phyloP scores from a whole-genome alignment of 1,140 invertebrate species.

The Lethrus apterus region DNA sequence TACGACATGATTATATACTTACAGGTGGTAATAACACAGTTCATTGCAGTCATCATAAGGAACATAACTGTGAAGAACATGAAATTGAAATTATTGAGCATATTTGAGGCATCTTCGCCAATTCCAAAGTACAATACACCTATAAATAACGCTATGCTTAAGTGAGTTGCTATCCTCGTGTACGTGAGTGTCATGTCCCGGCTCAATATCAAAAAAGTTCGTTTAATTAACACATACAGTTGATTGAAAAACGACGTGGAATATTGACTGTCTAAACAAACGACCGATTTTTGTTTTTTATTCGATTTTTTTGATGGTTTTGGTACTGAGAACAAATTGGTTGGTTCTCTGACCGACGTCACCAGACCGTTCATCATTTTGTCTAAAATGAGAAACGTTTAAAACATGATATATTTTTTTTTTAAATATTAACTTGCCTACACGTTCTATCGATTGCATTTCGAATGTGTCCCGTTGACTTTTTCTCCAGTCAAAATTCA shows the following conservation, averaged over 20 bases:
- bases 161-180: slow-evolving; percentile 68
- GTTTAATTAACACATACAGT: slow-evolving; percentile 52
- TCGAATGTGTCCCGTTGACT: slow-evolving; percentile 20
- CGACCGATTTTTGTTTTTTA: slow-evolving; percentile 3
- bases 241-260: slow-evolving; percentile 59
- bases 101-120: slow-evolving; percentile 44
- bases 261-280: slow-evolving; percentile 34
- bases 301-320: background rate
- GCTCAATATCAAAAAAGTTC: slow-evolving; percentile 53
- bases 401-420: background rate
- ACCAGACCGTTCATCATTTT: slow-evolving; percentile 41
- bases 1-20: slow-evolving; percentile 45
- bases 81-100: slow-evolving; percentile 27
- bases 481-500: slow-evolving; percentile 49
- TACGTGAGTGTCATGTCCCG: slow-evolving; percentile 60
- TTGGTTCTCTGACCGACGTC: slow-evolving; percentile 44
- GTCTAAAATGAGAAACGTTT: slow-evolving; percentile 31
- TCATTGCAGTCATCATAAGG: slow-evolving; percentile 62
- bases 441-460: slow-evolving; percentile 34
- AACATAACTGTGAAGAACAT: slow-evolving; percentile 28
- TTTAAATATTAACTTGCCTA: slow-evolving; percentile 25
- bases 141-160: slow-evolving; percentile 67
- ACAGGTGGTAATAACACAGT: slow-evolving; percentile 80
- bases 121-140: slow-evolving; percentile 74
- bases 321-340: slow-evolving; percentile 16